Evolutionary conservation across 2,113 vertebrate species (phyloP).

Genomic region (Neodon shergylaensis): DNA sequence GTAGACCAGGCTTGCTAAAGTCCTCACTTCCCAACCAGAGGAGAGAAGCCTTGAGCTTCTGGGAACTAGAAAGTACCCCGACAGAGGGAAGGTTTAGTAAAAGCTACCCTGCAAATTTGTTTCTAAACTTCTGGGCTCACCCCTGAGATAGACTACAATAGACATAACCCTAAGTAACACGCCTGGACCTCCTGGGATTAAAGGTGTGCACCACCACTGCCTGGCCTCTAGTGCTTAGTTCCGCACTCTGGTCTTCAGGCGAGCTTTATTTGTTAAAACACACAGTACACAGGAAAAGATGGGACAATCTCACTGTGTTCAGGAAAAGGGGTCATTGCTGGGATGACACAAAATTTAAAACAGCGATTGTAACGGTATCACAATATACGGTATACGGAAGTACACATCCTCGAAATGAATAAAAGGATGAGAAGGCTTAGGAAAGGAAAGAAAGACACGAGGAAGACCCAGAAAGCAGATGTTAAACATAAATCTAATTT

Average conservation of each 20-base stretch:
- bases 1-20: neutral
- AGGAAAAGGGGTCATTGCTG: neutral
- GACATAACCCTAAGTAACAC: too few relatives aligned
- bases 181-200: too few relatives aligned
- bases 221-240: too few relatives aligned
- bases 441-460: neutral
- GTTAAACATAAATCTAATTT: neutral
- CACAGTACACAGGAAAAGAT: too few relatives aligned
- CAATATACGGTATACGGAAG: neutral
- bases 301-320: too few relatives aligned
- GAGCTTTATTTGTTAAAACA: too few relatives aligned
- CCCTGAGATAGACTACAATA: neutral
- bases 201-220: too few relatives aligned
- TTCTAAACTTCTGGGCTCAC: conserved; percentile 36
- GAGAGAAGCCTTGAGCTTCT: neutral
- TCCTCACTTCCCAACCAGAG: neutral
- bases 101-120: neutral
- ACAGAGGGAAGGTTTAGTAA: neutral
- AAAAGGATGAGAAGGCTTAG: neutral
- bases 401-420: neutral
- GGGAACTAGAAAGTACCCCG: conserved; percentile 10
- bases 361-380: neutral
- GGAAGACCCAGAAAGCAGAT: neutral
- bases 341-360: neutral
- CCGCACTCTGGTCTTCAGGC: too few relatives aligned